These are phyloP conservation scores for Lithobates pipiens DNA, from an alignment of 2,797 vertebrate genomes.

Conservation along the genomic window DNA sequence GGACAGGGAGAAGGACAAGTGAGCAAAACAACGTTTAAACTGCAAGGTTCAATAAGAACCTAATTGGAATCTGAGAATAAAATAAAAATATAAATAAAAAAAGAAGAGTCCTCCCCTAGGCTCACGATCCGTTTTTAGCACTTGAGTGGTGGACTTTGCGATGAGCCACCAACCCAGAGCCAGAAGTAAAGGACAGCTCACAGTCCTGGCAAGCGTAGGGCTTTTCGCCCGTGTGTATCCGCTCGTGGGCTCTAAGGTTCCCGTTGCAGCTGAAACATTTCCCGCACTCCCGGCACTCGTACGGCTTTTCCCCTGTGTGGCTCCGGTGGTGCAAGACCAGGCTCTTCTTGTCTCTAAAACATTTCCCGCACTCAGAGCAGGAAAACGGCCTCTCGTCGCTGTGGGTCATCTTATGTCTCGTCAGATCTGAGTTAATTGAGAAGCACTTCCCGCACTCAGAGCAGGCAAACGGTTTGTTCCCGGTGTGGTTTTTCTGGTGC, in stretches of 20 bases:
- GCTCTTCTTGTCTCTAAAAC: constrained; percentile 59
- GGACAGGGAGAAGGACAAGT: too few relatives aligned
- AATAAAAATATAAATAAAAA: too few relatives aligned
- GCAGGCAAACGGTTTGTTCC: constrained; percentile 42
- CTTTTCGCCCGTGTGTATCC: background rate
- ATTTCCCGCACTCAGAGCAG: constrained; percentile 63
- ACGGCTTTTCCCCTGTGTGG: constrained; percentile 13
- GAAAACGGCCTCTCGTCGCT: background rate
- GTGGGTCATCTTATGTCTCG: constrained; percentile 71
- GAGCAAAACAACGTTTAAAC: too few relatives aligned
- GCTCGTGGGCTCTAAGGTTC: background rate
- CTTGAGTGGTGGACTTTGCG: background rate
- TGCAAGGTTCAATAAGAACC: too few relatives aligned
- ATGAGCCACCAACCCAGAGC: background rate
- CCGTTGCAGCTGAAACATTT: background rate
- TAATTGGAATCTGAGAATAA: too few relatives aligned
- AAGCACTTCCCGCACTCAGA: constrained; percentile 70
- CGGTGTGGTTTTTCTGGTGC: background rate
- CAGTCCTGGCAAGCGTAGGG: background rate
- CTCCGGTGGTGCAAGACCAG: constrained; percentile 65
- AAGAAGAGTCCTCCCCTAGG: too few relatives aligned
- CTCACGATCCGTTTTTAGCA: too few relatives aligned
- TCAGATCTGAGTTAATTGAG: constrained; percentile 68
- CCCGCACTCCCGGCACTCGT: background rate
- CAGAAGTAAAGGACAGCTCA: background rate